phyloP scores from a whole-genome alignment of 2,797 vertebrate genomes.

The Phrynocephalus forsythii region DNA sequence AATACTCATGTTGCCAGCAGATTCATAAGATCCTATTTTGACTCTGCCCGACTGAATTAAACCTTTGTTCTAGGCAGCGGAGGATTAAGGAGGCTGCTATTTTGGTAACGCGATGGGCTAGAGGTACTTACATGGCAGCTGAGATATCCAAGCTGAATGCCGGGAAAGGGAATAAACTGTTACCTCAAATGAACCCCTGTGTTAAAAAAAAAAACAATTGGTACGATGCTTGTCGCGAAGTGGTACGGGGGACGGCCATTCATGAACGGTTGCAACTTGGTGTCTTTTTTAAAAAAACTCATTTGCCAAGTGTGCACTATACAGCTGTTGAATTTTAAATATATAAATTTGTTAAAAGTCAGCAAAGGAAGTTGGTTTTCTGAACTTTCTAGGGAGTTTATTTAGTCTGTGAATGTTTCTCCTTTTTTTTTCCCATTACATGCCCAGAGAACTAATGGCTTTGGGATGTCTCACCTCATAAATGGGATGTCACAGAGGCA shows the following conservation, averaged over 20 bases:
- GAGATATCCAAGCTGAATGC: conserved; percentile 68
- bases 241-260: conserved; percentile 66
- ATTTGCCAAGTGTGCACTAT: conserved; percentile 59
- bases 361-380: conserved; percentile 46
- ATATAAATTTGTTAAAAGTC: conserved; percentile 54
- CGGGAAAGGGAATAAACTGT: conserved; percentile 69
- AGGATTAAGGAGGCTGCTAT: conserved; percentile 79
- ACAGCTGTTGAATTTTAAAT: conserved; percentile 43
- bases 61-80: conserved; percentile 77
- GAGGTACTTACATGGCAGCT: conserved; percentile 68
- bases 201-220: conserved; percentile 51
- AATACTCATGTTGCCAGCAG: conserved; percentile 77
- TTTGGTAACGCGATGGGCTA: conserved; percentile 73
- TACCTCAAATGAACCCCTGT: conserved; percentile 78
- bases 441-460: conserved; percentile 13
- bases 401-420: conserved; percentile 34
- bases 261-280: conserved; percentile 68
- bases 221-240: conserved; percentile 57
- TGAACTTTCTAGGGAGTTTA: conserved; percentile 57
- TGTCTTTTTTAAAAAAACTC: conserved; percentile 41
- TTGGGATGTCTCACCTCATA: conserved; percentile 51
- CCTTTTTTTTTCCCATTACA: background rate
- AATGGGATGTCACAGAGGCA: conserved; percentile 48
- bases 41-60: conserved; percentile 74
- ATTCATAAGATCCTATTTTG: conserved; percentile 82